Base-by-base conservation (phyloP, 1,140 invertebrate species). In the Scaptomyza hsui region DNA sequence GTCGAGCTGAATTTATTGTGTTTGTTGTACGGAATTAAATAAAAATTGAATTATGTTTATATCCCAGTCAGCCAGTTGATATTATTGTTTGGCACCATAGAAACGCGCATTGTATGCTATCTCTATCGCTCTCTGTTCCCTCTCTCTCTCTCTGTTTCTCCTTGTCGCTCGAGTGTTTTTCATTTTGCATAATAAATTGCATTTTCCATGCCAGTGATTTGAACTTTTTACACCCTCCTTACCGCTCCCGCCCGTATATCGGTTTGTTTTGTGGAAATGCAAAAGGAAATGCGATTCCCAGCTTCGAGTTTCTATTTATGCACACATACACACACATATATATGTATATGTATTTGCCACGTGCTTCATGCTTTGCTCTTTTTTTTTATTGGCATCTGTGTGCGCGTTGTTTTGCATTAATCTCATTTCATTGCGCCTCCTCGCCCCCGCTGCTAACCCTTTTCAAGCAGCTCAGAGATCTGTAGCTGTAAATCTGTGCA, bases 111-210 rank as follows among this genome's bases (percentile, higher is more conserved):
- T 86, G 80, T 86, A 62, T 67, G 77, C 52, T 44, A 18, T 35
- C 15, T 39, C 21, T 44, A 10, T 52, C 19, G 26, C 12, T 19
- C 3, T 9, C 5, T 6, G n/a, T 21, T 52, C 19, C 16, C 12
- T 19, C 3, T 9, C 5, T 6, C 16, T 21, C 19, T 49, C 49
- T 52, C 10, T 45, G 55, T n/a, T 18, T 6, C n/a, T 19, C 7
- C 26, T 71, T 55, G 51, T 55, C 51, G 52, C 37, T 55, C 44
- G 60, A 75, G 72, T 88, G 71, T 89, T 88, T 88, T 82, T 75
- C 77, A 89, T 78, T 88, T 88, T 88, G 83, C 83, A 88, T 88
- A 88, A 88, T 88, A 88, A 88, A 88, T 88, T 88, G 82, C 82
- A 88, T 88, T 88, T 88, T 88, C 82, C 82, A 82, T 88, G 82